Conservation (phyloP, 2,113 vertebrate genomes). For the Ailurus styani region DNA sequence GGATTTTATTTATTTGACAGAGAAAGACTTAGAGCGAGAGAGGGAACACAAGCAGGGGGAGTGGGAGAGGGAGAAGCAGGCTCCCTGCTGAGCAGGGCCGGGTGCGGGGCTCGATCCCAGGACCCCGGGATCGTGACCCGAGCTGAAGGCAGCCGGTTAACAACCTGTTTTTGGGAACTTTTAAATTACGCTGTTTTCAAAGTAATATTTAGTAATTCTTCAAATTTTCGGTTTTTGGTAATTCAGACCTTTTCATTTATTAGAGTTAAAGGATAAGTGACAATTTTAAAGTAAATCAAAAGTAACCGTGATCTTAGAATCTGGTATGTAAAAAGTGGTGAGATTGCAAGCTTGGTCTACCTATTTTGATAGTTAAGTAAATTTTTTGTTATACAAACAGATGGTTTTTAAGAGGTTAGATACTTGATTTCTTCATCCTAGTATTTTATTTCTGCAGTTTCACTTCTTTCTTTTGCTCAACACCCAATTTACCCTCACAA, state of each 20-base stretch:
- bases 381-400: not conserved
- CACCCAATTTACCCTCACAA: not conserved
- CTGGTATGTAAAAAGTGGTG: not conserved
- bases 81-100: no score
- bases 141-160: no score
- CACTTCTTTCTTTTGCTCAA: not conserved
- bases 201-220: not conserved
- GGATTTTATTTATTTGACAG: no score
- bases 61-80: no score
- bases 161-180: not conserved
- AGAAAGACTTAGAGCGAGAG: no score
- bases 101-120: no score
- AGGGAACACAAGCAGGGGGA: no score
- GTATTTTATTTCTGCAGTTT: not conserved
- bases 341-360: not conserved
- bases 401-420: not conserved
- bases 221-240: not conserved
- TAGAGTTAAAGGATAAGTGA: not conserved
- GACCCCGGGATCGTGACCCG: no score
- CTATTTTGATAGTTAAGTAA: constrained; percentile 6
- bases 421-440: not conserved
- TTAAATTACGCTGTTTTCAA: not conserved
- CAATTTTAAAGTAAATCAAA: not conserved
- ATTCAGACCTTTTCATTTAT: not conserved
- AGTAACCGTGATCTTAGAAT: not conserved